A percentile compares a stretch with the other conserved stretches of the same genome.
Evolutionary conservation across 2,113 vertebrate species (phyloP).

Genomic region (Nothoprocta perdicaria): DNA sequence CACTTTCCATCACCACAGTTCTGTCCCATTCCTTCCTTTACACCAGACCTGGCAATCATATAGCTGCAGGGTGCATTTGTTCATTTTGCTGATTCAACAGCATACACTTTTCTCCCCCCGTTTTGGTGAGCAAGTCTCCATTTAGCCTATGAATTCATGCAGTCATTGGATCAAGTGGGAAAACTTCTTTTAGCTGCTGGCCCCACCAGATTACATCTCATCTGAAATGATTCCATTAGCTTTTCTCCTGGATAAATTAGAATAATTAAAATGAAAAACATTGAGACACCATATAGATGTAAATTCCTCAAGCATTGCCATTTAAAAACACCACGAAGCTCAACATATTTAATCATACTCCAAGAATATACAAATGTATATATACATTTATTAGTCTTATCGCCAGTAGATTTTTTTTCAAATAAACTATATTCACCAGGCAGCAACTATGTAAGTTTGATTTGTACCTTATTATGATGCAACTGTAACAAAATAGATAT

Average conservation of each 20-base stretch:
- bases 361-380: neutral
- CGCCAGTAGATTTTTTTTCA: neutral
- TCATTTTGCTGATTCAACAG: neutral
- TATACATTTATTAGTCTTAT: neutral
- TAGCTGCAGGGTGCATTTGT: neutral
- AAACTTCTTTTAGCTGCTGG: neutral
- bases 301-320: neutral
- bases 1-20: neutral
- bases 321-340: neutral
- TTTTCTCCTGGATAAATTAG: neutral
- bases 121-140: neutral
- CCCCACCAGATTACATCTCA: neutral
- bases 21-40: neutral
- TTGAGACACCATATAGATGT: neutral
- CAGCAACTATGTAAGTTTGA: neutral
- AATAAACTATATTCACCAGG: neutral
- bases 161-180: neutral
- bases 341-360: neutral
- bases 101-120: fast-evolving
- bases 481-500: neutral
- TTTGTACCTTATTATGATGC: neutral
- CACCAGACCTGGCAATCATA: neutral
- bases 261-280: neutral
- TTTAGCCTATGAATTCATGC: neutral
- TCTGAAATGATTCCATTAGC: neutral